A percentile compares a stretch with the other conserved stretches of the same genome.
Conservation (phyloP, 1,140 invertebrate species). For the Euglossa dilemma region DNA sequence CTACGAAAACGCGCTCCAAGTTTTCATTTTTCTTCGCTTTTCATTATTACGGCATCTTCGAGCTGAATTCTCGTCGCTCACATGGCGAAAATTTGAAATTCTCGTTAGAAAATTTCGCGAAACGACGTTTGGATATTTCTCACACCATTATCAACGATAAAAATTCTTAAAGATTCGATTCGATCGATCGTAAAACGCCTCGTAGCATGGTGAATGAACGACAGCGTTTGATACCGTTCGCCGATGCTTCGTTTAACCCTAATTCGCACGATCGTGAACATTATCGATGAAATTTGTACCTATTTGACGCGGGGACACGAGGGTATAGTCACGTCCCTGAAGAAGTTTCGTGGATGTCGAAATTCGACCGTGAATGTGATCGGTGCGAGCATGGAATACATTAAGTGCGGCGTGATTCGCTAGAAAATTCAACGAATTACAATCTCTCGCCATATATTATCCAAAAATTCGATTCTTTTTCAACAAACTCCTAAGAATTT, state of each 20-base stretch:
- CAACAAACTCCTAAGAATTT: too few relatives aligned
- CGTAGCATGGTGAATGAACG: neutral
- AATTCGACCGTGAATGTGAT: neutral
- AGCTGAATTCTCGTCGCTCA: too few relatives aligned
- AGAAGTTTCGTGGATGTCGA: neutral
- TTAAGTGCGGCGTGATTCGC: neutral
- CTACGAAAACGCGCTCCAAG: too few relatives aligned
- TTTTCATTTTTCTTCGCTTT: neutral
- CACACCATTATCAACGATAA: too few relatives aligned
- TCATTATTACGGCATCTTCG: neutral
- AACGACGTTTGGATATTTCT: too few relatives aligned
- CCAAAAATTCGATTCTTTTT: neutral
- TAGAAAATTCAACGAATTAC: neutral
- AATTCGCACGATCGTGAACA: constrained; percentile 8
- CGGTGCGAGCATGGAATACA: neutral
- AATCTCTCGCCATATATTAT: accelerated
- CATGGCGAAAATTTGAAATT: too few relatives aligned
- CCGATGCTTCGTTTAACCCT: neutral
- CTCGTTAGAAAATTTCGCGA: neutral
- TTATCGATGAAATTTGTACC: constrained; percentile 31
- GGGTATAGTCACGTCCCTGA: neutral
- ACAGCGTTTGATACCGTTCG: neutral
- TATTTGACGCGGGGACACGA: neutral
- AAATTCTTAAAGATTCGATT: too few relatives aligned
- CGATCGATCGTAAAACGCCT: too few relatives aligned